A percentile compares a stretch with the other conserved stretches of the same genome.
Evolutionary conservation across 2,888 invertebrate species (phyloP).

Genomic region (Maniola hyperantus): DNA sequence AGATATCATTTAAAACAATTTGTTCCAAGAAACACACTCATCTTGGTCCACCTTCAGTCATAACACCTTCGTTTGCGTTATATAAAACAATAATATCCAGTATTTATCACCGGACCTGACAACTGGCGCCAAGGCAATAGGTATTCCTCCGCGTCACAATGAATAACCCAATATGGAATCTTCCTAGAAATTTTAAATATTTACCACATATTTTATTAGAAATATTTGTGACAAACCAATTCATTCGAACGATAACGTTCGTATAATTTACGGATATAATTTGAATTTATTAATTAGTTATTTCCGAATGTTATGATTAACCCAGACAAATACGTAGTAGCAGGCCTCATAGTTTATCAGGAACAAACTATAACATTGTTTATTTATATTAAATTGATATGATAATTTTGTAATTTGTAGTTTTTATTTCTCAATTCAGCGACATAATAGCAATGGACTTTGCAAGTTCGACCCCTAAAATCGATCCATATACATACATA

Average conservation of each 20-base stretch:
- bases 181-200: constrained; percentile 49
- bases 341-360: not conserved
- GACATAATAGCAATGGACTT: constrained; percentile 12
- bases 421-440: constrained; percentile 20
- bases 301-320: constrained; percentile 17
- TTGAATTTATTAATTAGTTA: constrained; percentile 45
- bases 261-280: constrained; percentile 45
- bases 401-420: constrained; percentile 18
- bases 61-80: constrained; percentile 42
- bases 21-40: constrained; percentile 32
- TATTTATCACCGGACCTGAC: constrained; percentile 43
- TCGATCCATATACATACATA: constrained; percentile 11
- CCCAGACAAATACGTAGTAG: constrained; percentile 2
- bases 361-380: constrained; percentile 15
- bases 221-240: constrained; percentile 51
- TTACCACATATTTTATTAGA: constrained; percentile 43
- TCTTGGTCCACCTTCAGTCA: constrained; percentile 24
- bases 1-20: constrained; percentile 12
- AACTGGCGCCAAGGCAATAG: constrained; percentile 40
- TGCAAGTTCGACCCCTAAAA: constrained; percentile 3
- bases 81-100: constrained; percentile 43
- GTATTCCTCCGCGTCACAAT: constrained; percentile 38
- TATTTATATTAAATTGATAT: constrained; percentile 7
- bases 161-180: constrained; percentile 33
- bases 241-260: constrained; percentile 54